Percentiles rank a stretch among this genome's conserved stretches.
Conservation (phyloP, 2,888 invertebrate genomes). For the Laspeyria flexula region DNA sequence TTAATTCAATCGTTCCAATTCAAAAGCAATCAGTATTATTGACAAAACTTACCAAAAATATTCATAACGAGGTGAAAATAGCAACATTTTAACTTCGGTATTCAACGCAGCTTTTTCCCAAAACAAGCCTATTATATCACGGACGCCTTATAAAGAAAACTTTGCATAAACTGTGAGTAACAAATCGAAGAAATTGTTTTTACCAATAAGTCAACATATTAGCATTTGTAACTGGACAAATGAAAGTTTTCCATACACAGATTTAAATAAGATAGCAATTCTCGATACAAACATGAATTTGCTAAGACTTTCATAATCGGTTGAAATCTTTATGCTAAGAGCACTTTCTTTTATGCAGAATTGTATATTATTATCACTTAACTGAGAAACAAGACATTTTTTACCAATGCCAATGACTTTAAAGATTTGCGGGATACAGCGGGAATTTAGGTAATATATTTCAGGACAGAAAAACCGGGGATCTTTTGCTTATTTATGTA, state of each 20-base stretch:
- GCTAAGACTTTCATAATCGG: conserved; percentile 2
- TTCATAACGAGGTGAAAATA: not conserved
- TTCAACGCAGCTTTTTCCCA: conserved; percentile 24
- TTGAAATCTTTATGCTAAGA: too few relatives aligned
- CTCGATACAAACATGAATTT: not conserved
- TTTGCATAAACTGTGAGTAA: conserved; percentile 21
- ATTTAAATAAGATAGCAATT: not conserved
- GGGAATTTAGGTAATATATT: too few relatives aligned
- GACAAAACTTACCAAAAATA: too few relatives aligned
- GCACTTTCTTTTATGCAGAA: too few relatives aligned
- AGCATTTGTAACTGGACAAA: conserved; percentile 35
- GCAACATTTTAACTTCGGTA: conserved; percentile 3
- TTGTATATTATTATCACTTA: too few relatives aligned
- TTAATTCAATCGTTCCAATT: too few relatives aligned
- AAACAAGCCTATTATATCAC: conserved; percentile 29
- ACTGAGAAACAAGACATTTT: too few relatives aligned
- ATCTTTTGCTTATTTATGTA: too few relatives aligned
- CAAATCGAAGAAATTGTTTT: conserved; percentile 27
- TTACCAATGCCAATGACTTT: too few relatives aligned
- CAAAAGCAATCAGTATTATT: too few relatives aligned
- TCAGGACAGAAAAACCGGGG: too few relatives aligned
- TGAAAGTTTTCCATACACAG: conserved; percentile 32
- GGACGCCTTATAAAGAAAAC: conserved; percentile 24
- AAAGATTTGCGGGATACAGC: too few relatives aligned
- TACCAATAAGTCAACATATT: conserved; percentile 26